A percentile compares a stretch with the other conserved stretches of the same genome.
Conservation (phyloP, 2,888 invertebrate genomes). For the Hemaris fuciformis region DNA sequence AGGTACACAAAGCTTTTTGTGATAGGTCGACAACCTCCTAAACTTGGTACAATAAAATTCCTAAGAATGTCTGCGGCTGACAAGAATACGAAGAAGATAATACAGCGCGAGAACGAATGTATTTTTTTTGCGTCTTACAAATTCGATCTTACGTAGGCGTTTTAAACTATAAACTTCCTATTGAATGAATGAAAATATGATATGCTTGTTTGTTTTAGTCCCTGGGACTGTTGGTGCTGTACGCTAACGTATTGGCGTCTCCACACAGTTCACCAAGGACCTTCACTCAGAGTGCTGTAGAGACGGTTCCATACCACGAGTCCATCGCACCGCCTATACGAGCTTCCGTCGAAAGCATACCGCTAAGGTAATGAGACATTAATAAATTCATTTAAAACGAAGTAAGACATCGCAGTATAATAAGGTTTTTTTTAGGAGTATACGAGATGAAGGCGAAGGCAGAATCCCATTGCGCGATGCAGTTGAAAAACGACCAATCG, state of each 20-base stretch:
- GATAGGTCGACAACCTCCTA: constrained; percentile 59
- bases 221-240: constrained; percentile 48
- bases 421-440: constrained; percentile 37
- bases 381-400: constrained; percentile 12
- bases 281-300: constrained; percentile 63
- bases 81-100: constrained; percentile 39
- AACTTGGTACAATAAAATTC: constrained; percentile 57
- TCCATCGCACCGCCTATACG: constrained; percentile 82
- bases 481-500: constrained; percentile 83
- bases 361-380: constrained; percentile 62
- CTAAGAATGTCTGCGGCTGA: constrained; percentile 51
- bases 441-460: constrained; percentile 67
- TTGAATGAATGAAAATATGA: neutral
- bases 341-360: constrained; percentile 88
- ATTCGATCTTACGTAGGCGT: neutral
- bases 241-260: constrained; percentile 49
- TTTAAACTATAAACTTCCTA: neutral
- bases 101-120: constrained; percentile 19
- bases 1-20: constrained; percentile 54
- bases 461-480: constrained; percentile 86
- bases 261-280: constrained; percentile 50
- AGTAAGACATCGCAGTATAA: neutral
- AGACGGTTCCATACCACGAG: constrained; percentile 66
- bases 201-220: constrained; percentile 44
- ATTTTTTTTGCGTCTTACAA: constrained; percentile 9